A percentile compares a stretch with the other conserved stretches of the same genome.
Evolutionary conservation across 2,888 invertebrate genomes (phyloP).

Genomic region (Torymus tubicola): DNA sequence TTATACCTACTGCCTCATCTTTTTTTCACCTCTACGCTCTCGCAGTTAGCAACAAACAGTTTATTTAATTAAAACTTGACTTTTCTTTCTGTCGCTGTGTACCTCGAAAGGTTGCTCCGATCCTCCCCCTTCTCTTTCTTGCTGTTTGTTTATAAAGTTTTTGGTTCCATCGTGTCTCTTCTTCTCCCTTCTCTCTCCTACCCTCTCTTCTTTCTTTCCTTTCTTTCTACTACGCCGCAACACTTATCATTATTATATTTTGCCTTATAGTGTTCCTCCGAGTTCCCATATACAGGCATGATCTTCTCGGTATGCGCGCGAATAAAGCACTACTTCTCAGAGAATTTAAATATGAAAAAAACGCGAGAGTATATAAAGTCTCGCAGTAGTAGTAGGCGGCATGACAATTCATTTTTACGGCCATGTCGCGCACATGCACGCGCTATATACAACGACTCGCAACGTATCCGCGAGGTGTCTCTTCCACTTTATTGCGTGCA

Average conservation of each 20-base stretch:
- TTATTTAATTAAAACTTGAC: conserved; percentile 53
- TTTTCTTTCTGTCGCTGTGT: background rate
- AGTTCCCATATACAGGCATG: background rate
- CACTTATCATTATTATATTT: conserved; percentile 39
- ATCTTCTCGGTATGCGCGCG: background rate
- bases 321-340: background rate
- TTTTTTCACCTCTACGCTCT: background rate
- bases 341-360: conserved; percentile 31
- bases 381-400: background rate
- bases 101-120: background rate
- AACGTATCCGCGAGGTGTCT: background rate
- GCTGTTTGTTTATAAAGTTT: conserved; percentile 32
- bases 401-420: too few species aligned
- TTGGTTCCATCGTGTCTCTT: background rate
- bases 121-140: background rate
- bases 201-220: too few species aligned
- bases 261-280: background rate
- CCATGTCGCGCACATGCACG: background rate
- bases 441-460: background rate
- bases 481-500: conserved; percentile 22
- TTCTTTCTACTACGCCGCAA: background rate
- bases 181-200: too few species aligned
- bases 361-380: conserved; percentile 16
- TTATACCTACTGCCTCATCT: background rate
- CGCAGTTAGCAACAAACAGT: conserved; percentile 37